phyloP scores from a whole-genome alignment of 2,888 invertebrate species.

The Argynnis bischoffii region DNA sequence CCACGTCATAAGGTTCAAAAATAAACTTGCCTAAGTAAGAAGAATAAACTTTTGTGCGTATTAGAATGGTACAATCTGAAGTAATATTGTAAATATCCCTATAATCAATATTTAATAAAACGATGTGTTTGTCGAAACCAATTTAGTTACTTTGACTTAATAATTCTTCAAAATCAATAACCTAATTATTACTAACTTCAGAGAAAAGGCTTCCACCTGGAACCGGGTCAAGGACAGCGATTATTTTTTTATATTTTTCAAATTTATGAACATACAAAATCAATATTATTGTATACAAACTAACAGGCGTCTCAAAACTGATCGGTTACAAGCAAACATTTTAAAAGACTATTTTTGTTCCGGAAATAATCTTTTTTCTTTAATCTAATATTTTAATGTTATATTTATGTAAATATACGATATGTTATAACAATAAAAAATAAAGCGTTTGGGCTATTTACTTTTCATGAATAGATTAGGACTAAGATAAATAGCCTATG shows the following conservation, averaged over 20 bases:
- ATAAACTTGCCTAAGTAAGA: too few relatives aligned
- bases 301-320: neutral
- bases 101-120: conserved; percentile 1
- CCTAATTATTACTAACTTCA: conserved; percentile 49
- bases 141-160: conserved; percentile 42
- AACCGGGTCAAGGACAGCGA: conserved; percentile 44
- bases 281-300: conserved; percentile 14
- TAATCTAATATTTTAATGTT: too few relatives aligned
- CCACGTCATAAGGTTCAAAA: too few relatives aligned
- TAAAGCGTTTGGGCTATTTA: too few relatives aligned
- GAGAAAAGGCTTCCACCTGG: conserved; percentile 42
- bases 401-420: too few relatives aligned
- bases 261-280: conserved; percentile 20
- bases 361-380: too few relatives aligned
- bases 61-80: too few relatives aligned
- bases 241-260: conserved; percentile 26
- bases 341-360: neutral
- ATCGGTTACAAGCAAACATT: neutral
- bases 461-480: too few relatives aligned
- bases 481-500: too few relatives aligned
- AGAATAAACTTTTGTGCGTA: too few relatives aligned
- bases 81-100: neutral
- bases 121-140: conserved; percentile 35
- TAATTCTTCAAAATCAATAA: conserved; percentile 48
- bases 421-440: too few relatives aligned